These are phyloP conservation scores for Ceratosolen solmsi DNA, from an alignment of 1,140 invertebrate species.

Conservation along the genomic window DNA sequence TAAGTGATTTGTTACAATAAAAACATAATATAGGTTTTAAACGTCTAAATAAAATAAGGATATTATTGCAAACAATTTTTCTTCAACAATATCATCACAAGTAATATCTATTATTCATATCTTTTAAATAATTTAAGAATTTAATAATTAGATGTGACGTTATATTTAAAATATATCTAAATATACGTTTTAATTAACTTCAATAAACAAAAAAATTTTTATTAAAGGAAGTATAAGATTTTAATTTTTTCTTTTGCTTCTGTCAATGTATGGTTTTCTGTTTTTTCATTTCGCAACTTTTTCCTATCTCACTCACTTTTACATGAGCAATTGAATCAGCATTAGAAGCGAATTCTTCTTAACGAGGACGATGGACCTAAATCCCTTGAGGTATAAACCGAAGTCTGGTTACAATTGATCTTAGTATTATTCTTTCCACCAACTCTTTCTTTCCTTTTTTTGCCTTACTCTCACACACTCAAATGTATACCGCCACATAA, in stretches of 20 bases:
- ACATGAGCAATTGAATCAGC: constrained; percentile 29
- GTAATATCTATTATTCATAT: no score
- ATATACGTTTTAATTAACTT: background rate
- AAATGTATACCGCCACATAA: no score
- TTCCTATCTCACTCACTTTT: background rate
- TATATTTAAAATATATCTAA: no score
- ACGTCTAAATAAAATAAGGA: no score
- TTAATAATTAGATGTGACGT: no score
- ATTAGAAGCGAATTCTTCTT: constrained; percentile 32
- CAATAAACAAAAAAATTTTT: background rate
- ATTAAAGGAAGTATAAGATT: background rate
- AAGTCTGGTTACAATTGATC: constrained; percentile 24
- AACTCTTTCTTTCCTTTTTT: background rate
- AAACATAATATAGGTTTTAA: no score
- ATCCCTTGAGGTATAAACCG: constrained; percentile 12
- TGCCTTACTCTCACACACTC: background rate
- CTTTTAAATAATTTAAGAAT: no score
- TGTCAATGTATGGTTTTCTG: background rate
- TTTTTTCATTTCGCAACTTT: background rate
- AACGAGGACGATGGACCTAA: constrained; percentile 38
- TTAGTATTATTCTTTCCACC: background rate
- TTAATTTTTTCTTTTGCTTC: background rate
- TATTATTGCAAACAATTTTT: no score
- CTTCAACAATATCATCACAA: no score
- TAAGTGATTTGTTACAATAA: no score